Evolutionary conservation across 2,888 invertebrate species (phyloP), one percentile per base, ranked within the genome.

Genomic region (Drosophila hawaiiensis): DNA sequence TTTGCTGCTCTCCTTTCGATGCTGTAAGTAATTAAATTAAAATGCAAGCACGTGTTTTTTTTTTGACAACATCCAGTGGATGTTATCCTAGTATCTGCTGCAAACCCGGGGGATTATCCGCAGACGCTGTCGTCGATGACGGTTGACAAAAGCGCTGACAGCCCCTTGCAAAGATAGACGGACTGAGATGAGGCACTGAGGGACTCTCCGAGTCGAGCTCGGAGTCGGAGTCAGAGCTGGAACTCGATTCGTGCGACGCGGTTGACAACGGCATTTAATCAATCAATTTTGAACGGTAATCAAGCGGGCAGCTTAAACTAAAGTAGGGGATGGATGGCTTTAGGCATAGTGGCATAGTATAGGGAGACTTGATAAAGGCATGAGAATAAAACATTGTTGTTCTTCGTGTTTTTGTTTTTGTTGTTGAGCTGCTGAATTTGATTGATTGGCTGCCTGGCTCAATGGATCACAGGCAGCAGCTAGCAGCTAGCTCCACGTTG

Each of bases 211-310:
- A 58, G 31, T 41, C 31, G 41, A 37, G 1, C 35, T 55, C 28
- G 5, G 3, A 19, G 50, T 52, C 12, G 37, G 7, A 35, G 35
- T 35, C n/a, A 31, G 7, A 22, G 54, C 31, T n/a, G 39, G 33
- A 41, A 31, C 39, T 33, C 35, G 25, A 39, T 12, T 31, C 52
- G 22, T 55, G 33, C 43, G 56, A 69, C 49, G 64, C 73, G 74
- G 74, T 78, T 82, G 84, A 90, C 87, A 89, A 89, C 71, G 76
- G 87, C 87, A 89, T 87, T 90, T 87, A 87, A 87, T 87, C 87
- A 87, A 87, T 87, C 87, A 87, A 87, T 89, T 87, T 84, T 90
- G 87, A 89, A 89, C 91, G 91, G 89, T 90, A 90, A 87, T 90
- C 87, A 90, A 90, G 87, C 82, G 75, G 82, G 69, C 84, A 78